Evolutionary conservation across 2,113 vertebrate genomes (phyloP).

Genomic region (human (Homo sapiens)): GRCh38 chr18:45727001-45727500

Average conservation of each 20-base stretch:
- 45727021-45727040: neutral
- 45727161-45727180: neutral
- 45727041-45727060: neutral
- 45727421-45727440: neutral
- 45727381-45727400: neutral
- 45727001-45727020: neutral
- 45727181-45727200: neutral
- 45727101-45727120: neutral
- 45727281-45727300: constrained; percentile 22
- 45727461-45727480: neutral
- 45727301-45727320: constrained; percentile 30
- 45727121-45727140: too few species aligned
- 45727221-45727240: constrained; percentile 53
- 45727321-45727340: constrained; percentile 52
- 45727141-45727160: neutral
- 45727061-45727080: neutral
- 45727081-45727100: neutral
- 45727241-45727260: constrained; percentile 57
- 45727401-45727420: constrained; percentile 23
- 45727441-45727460: neutral
- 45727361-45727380: neutral
- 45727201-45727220: neutral
- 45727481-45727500: neutral
- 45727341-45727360: constrained; percentile 56
- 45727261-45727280: constrained; percentile 67